Percentiles rank a stretch among this genome's conserved stretches.
Conservation (phyloP, 2,888 invertebrate species). For the Drosophila mimetica region DNA sequence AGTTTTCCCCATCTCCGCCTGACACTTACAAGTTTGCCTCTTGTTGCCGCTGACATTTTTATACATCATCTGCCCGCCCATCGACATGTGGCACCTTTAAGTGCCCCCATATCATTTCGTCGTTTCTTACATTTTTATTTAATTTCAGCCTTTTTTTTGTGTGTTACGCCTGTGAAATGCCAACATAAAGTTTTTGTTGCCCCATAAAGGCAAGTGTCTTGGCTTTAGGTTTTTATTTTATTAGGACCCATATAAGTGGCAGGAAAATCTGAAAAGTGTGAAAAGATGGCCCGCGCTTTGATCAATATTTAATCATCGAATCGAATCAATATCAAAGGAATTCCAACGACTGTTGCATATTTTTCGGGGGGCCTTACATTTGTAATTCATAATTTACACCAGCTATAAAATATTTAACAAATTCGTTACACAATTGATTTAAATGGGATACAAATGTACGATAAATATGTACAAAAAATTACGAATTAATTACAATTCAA, state of each 20-base stretch:
- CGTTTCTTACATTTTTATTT: constrained; percentile 40
- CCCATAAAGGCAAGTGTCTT: constrained; percentile 37
- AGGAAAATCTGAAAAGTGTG: constrained; percentile 30
- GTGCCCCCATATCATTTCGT: constrained; percentile 33
- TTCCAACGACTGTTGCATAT: not conserved
- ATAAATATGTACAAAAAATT: constrained; percentile 43
- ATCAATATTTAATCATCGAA: constrained; percentile 27
- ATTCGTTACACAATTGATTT: constrained; percentile 51
- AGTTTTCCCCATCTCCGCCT: constrained; percentile 24
- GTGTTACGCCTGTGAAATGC: constrained; percentile 4
- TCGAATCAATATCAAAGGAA: constrained; percentile 9
- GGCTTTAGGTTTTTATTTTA: constrained; percentile 31
- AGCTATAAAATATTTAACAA: constrained; percentile 24
- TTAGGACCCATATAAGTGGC: constrained; percentile 11
- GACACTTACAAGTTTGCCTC: constrained; percentile 72
- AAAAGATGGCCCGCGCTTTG: constrained; percentile 11
- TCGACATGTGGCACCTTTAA: constrained; percentile 16
- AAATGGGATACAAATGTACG: constrained; percentile 41
- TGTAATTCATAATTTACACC: constrained; percentile 1
- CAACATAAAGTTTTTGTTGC: constrained; percentile 31
- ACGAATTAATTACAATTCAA: constrained; percentile 44
- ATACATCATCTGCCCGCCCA: constrained; percentile 71
- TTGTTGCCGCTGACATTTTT: constrained; percentile 71
- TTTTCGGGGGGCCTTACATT: not conserved
- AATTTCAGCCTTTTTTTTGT: constrained; percentile 29